Evolutionary conservation across 2,888 invertebrate species (phyloP), one percentile per base, ranked within the genome.

Genomic region (Sturmia bella): DNA sequence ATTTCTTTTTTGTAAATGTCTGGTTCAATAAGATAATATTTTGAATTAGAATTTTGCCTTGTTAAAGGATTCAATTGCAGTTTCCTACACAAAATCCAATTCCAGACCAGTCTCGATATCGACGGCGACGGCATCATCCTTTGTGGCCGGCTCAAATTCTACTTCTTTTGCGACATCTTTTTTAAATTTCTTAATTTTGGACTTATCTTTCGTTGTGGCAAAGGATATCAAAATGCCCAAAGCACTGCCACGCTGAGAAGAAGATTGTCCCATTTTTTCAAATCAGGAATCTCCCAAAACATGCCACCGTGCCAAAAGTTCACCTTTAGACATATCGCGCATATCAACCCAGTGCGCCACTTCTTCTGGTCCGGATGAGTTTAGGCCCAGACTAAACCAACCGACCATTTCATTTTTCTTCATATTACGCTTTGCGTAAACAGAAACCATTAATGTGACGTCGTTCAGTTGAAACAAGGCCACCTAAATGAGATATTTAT

Each of bases 341-440:
- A 98, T 96, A 87, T 98, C 98, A 90, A 95, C 95, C 98, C 98
- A 98, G 90, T 98, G 98, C 21, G 96, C 94, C 73, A 95, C 93
- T 91, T 98, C 97, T 89, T 98, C 98, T 69, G 97, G 95, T 21
- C 98, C 97, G 73, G 97, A 97, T 85, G 97, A 95, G 92, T 96
- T 97, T 89, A 96, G 93, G 6, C 98, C 98, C 76, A 98, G 91
- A 81, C 97, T 96, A 92, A 98, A 97, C 98, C 98, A 98, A 80
- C 98, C 98, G 85, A 98, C 96, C 96, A 98, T 97, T 91, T 98
- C 98, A 89, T 98, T 97, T 85, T 97, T 95, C 90, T 98, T 98
- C 85, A 95, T 95, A 90, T 98, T 96, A 85, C 97, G 95, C 84
- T 97, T 95, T 90, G 97, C 96, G 93, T 98, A 98, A 75, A 98